Evolutionary conservation across 2,888 invertebrate genomes (phyloP), one percentile per base, ranked within the genome.

Genomic region (Pammene fasciana): DNA sequence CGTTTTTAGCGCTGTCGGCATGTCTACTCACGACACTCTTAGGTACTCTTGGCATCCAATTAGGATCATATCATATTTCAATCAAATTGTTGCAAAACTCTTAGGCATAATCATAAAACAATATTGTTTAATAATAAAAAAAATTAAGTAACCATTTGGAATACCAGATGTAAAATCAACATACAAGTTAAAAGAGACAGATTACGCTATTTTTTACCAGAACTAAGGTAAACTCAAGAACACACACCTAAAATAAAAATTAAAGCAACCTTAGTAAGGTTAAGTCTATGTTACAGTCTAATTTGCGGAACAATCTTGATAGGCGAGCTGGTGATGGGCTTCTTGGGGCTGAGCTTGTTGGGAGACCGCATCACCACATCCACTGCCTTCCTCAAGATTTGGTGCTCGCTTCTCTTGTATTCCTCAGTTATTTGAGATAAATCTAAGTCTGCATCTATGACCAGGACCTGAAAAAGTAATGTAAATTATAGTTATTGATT

Each of bases 371-470:
- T 92, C 36, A 93, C 92, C 11, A 92, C 92, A 72, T 93, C 87
- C 8, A 93, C 90, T 57, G 92, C 93, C 71, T 87, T 88, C 67
- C 87, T 85, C 10, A 93, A 77, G 72, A 93, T 93, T 79, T 89
- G 87, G 73, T 90, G 90, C 80, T 95, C 95, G 74, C 94, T 94
- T 61, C 90, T 90, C 78, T 94, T 94, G 77, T 95, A 96, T 75
- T 95, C 95, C 65, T 93, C 92, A 13, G 93, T 90, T 78, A 96
- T 95, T 75, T 94, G 93, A 5, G 95, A 94, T 43, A 95, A 84
- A 79, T 95, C 94, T 74, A 94, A 86, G 82, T 96, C 94, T 16
- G 94, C 96, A 83, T 96, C 94, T 72, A 96, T 79, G n/a, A 95
- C 94, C 46, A 96, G 78, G 6, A 96, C 95, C 94, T 94, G 80